Conservation (phyloP, 1,140 invertebrate genomes). For the Bombus confusus region DNA sequence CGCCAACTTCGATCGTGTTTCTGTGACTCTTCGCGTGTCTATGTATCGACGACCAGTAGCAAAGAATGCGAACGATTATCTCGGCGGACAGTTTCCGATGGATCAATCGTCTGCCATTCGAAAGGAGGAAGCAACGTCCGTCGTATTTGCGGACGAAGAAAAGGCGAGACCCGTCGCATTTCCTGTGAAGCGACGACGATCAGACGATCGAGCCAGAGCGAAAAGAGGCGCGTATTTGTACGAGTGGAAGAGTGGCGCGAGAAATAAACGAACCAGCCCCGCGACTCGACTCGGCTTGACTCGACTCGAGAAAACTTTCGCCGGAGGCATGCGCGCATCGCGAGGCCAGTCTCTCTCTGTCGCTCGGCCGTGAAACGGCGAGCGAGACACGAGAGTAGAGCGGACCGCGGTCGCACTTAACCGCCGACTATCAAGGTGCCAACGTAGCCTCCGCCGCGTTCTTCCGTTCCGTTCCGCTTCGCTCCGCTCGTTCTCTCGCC, state of each 20-base stretch:
- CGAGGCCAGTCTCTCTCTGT: not conserved
- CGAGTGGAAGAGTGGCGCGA: constrained; percentile 7
- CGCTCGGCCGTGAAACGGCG: constrained; percentile 4
- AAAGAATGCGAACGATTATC: not conserved
- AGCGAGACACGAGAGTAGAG: not conserved
- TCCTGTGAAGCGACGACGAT: not conserved
- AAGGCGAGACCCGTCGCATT: not conserved
- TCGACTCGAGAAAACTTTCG: constrained; percentile 35
- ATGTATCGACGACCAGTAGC: not conserved
- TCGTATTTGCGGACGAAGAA: not conserved
- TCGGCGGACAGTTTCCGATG: not conserved
- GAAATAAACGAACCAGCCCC: constrained; percentile 36
- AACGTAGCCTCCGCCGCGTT: constrained; percentile 27
- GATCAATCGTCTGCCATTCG: not conserved
- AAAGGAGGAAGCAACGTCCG: not conserved
- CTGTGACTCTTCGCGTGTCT: no score
- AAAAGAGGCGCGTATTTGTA: not conserved
- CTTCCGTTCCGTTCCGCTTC: not conserved
- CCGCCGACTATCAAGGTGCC: constrained; percentile 74
- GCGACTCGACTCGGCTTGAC: constrained; percentile 4
- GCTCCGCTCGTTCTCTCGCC: not conserved
- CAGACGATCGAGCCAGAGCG: not conserved
- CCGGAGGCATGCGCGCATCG: constrained; percentile 47
- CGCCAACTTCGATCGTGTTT: not conserved
- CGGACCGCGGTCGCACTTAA: constrained; percentile 73